Percentiles rank a stretch among this genome's conserved stretches.
Evolutionary conservation across 2,113 vertebrate genomes (phyloP).

Genomic region (Mus spicilegus): DNA sequence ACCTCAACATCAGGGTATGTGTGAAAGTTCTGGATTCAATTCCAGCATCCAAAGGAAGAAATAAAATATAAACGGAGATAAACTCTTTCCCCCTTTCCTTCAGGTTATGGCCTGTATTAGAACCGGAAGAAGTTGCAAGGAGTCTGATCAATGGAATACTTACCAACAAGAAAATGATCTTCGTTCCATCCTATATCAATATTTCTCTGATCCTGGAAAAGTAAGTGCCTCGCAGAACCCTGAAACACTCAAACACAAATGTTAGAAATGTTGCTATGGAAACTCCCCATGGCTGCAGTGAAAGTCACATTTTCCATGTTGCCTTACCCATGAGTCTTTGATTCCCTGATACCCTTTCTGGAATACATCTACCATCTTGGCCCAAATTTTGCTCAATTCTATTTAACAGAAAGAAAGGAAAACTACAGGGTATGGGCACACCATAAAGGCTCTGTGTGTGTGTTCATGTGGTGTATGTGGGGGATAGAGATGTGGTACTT

Average conservation of each 20-base stretch:
- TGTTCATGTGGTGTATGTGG: not conserved
- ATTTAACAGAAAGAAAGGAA: not conserved
- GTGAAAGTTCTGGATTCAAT: not conserved
- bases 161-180: conserved; percentile 86
- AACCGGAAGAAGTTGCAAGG: conserved; percentile 76
- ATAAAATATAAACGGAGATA: not conserved
- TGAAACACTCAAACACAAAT: not conserved
- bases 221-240: conserved; percentile 63
- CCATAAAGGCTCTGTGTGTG: not conserved
- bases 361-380: not conserved
- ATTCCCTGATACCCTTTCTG: conserved; percentile 33
- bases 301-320: not conserved
- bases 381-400: not conserved
- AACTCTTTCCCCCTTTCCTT: not conserved
- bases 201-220: conserved; percentile 65
- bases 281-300: not conserved
- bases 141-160: conserved; percentile 86
- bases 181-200: conserved; percentile 76
- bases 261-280: not conserved
- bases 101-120: conserved; percentile 79
- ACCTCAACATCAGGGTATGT: not conserved
- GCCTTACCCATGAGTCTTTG: not conserved
- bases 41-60: not conserved
- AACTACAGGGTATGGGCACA: not conserved
- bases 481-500: not conserved